phyloP scores from a whole-genome alignment of 2,888 invertebrate species.

The Tryphoninae sp. region DNA sequence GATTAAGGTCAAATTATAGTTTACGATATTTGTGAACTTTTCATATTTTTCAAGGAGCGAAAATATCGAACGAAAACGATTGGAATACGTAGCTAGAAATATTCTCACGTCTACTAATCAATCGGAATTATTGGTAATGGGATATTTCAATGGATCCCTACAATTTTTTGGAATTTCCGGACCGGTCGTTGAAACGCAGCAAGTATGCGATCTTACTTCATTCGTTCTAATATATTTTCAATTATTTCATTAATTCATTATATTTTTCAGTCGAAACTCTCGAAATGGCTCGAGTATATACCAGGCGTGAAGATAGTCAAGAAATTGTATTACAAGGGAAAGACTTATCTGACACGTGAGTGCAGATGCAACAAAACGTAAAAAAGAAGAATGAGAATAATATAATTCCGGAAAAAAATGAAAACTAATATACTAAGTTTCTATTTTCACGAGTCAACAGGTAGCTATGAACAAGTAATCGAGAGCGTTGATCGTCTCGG shows the following conservation, averaged over 20 bases:
- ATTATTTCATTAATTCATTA: slow-evolving; percentile 1
- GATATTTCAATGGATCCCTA: slow-evolving; percentile 71
- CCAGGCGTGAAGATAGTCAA: slow-evolving; percentile 72
- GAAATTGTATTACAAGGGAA: slow-evolving; percentile 69
- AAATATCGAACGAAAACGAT: slow-evolving; percentile 68
- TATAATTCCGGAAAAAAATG: slow-evolving; percentile 3
- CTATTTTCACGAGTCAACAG: slow-evolving; percentile 57
- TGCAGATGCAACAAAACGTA: background rate
- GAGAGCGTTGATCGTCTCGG: slow-evolving; percentile 70
- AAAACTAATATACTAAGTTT: slow-evolving; percentile 13
- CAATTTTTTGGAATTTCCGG: slow-evolving; percentile 72
- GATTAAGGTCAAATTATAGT: slow-evolving; percentile 6
- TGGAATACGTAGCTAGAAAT: slow-evolving; percentile 71
- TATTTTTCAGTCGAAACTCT: slow-evolving; percentile 67
- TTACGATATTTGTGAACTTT: slow-evolving; percentile 7
- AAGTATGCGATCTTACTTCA: slow-evolving; percentile 43
- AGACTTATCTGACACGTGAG: slow-evolving; percentile 71
- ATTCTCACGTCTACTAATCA: slow-evolving; percentile 71
- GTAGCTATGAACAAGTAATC: slow-evolving; percentile 69
- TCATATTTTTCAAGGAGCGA: slow-evolving; percentile 67
- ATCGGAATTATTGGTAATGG: slow-evolving; percentile 74
- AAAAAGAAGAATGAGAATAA: slow-evolving; percentile 9
- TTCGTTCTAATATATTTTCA: slow-evolving; percentile 9
- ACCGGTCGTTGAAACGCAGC: slow-evolving; percentile 55
- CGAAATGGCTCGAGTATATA: slow-evolving; percentile 57